Evolutionary conservation across 2,113 vertebrate genomes (phyloP), one percentile per base, ranked within the genome.

Genomic region (Phaetusa simplex): DNA sequence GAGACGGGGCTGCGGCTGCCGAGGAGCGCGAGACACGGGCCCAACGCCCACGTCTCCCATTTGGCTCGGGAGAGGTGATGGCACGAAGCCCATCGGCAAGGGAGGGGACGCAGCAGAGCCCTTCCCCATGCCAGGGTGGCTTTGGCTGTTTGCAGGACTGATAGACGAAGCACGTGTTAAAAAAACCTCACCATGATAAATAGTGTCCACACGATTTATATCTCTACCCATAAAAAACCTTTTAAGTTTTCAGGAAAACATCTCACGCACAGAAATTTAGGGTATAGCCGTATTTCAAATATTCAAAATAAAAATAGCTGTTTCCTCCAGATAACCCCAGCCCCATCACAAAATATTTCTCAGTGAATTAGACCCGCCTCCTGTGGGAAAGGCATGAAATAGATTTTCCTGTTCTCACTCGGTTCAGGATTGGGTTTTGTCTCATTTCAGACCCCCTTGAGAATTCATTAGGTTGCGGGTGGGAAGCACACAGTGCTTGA

Each of bases 31-130:
- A 20, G 47, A 9, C 6, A 8, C 0, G 6, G 74, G 52, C 22
- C 42, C 65, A 50, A 14, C 0, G 2, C 4, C 2, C 18, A 1
- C 8, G 0, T 9, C 40, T 13, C 40, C 53, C 5, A 0, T 12
- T 8, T 20, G 67, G 40, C 53, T 8, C 2, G 0, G 53, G n/a
- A 45, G 29, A 47, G 14, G 40, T 2, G 29, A 23, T 67, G 72
- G 27, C 53, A 65, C 0, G 0, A 29, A 82, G 9, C 40, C 45
- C 6, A 0, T 1, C 2, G 4, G 11, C 34, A 23, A 81, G 45
- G 30, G 30, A 78, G 42, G 21, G 34, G 42, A n/a, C 29, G 49
- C 18, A 55, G 53, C 47, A 55, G 24, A 87, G 42, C 29, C 38
- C 47, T 70, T 36, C 21, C 40, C 43, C 1, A 0, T n/a, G 45